Conservation (phyloP, 2,113 vertebrate genomes). For the Eptesicus fuscus region DNA sequence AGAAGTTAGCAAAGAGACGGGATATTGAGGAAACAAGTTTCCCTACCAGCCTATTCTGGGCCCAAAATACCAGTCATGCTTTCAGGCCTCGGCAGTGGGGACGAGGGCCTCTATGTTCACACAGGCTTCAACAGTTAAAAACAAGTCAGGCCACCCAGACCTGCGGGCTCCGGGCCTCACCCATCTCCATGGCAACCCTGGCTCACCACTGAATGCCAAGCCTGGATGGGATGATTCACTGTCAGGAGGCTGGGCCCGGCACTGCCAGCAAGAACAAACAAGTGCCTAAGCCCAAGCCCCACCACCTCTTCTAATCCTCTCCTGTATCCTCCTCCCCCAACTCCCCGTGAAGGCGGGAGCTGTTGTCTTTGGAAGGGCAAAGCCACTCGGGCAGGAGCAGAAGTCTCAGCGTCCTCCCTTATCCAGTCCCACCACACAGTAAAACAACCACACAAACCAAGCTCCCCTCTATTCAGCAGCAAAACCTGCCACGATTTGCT, state of each 20-base stretch:
- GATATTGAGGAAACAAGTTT: neutral
- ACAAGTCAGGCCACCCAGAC: slow-evolving; percentile 62
- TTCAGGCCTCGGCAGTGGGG: neutral
- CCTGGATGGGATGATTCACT: slow-evolving; percentile 24
- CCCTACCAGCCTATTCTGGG: neutral
- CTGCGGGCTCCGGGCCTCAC: slow-evolving; percentile 54
- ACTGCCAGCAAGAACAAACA: slow-evolving; percentile 30
- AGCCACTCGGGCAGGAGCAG: neutral
- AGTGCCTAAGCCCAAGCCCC: neutral
- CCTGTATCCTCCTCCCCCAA: neutral
- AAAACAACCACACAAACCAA: neutral
- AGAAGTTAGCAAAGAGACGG: neutral
- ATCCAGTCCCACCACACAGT: too few species aligned
- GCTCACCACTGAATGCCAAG: slow-evolving; percentile 41
- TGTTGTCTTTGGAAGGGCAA: neutral
- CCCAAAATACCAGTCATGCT: neutral
- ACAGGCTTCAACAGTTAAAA: slow-evolving; percentile 51
- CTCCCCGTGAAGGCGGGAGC: neutral
- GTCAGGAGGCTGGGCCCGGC: slow-evolving; percentile 21
- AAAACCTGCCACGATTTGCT: neutral
- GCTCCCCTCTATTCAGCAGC: neutral
- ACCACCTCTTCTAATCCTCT: neutral
- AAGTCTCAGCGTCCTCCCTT: neutral
- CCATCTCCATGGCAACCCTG: slow-evolving; percentile 57
- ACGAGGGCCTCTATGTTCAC: slow-evolving; percentile 34